phyloP scores from a whole-genome alignment of 2,888 invertebrate genomes.

The Drosophila kanekoi region DNA sequence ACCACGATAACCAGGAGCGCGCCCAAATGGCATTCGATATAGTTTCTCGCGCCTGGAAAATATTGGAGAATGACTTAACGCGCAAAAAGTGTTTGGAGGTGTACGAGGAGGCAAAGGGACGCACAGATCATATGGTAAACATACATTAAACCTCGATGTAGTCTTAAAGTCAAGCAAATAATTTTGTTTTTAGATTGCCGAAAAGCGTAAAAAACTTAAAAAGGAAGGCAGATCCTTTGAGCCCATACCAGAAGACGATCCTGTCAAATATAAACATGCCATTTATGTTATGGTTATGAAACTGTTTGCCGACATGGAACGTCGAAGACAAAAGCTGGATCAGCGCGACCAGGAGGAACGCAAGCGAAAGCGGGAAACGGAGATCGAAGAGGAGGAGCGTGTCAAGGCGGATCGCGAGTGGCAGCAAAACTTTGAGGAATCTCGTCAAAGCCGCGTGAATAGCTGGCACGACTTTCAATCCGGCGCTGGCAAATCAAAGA shows the following conservation, averaged over 20 bases:
- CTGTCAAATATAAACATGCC: slow-evolving; percentile 94
- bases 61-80: slow-evolving; percentile 96
- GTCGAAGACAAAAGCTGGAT: slow-evolving; percentile 94
- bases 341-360: slow-evolving; percentile 96
- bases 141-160: background rate
- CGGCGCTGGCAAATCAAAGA: slow-evolving; percentile 86
- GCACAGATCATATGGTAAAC: slow-evolving; percentile 96
- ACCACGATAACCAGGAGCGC: slow-evolving; percentile 96
- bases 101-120: slow-evolving; percentile 97
- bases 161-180: too few relatives aligned
- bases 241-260: slow-evolving; percentile 95
- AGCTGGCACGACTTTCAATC: slow-evolving; percentile 97
- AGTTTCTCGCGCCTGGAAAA: slow-evolving; percentile 97
- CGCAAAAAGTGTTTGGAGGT: slow-evolving; percentile 97
- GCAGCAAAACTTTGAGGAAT: slow-evolving; percentile 99
- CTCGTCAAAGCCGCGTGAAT: slow-evolving; percentile 95
- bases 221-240: slow-evolving; percentile 92
- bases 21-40: slow-evolving; percentile 97
- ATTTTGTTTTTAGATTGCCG: slow-evolving; percentile 89
- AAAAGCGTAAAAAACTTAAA: slow-evolving; percentile 96
- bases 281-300: slow-evolving; percentile 99
- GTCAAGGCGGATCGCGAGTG: slow-evolving; percentile 96
- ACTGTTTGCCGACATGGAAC: slow-evolving; percentile 97
- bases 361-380: slow-evolving; percentile 96
- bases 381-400: slow-evolving; percentile 96